A percentile compares a stretch with the other conserved stretches of the same genome.
Evolutionary conservation across 1,140 invertebrate genomes (phyloP).

Genomic region (Solen grandis): DNA sequence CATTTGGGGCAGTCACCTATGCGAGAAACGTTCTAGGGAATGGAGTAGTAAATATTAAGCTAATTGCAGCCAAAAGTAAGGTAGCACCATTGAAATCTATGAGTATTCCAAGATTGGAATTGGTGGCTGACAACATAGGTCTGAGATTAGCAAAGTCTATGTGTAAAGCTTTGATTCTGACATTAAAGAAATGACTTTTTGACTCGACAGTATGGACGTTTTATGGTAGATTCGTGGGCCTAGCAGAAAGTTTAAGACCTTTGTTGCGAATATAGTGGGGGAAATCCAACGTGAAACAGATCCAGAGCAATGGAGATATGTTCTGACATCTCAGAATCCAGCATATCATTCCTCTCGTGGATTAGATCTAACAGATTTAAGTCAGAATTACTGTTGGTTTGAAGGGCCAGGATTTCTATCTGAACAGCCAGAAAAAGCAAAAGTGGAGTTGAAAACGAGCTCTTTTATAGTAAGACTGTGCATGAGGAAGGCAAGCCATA

Average conservation of each 20-base stretch:
- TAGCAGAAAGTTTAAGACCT: background rate
- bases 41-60: background rate
- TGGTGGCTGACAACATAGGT: background rate
- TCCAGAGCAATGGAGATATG: background rate
- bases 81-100: constrained; percentile 3
- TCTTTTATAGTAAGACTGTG: background rate
- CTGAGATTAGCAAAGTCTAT: background rate
- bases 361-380: background rate
- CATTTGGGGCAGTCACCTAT: background rate
- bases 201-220: constrained; percentile 4
- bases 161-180: background rate
- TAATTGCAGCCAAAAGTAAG: constrained; percentile 18
- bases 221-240: constrained; percentile 8
- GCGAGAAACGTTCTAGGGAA: background rate
- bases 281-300: background rate
- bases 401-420: background rate
- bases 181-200: background rate
- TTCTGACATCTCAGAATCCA: background rate
- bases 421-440: background rate
- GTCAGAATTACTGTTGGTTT: background rate
- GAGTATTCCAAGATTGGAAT: constrained; percentile 25
- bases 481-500: background rate
- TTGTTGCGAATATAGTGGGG: background rate
- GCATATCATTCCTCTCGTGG: background rate
- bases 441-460: background rate